A percentile compares a stretch with the other conserved stretches of the same genome.
phyloP scores from a whole-genome alignment of 2,888 invertebrate species.

The Sylvicola fuscatus region DNA sequence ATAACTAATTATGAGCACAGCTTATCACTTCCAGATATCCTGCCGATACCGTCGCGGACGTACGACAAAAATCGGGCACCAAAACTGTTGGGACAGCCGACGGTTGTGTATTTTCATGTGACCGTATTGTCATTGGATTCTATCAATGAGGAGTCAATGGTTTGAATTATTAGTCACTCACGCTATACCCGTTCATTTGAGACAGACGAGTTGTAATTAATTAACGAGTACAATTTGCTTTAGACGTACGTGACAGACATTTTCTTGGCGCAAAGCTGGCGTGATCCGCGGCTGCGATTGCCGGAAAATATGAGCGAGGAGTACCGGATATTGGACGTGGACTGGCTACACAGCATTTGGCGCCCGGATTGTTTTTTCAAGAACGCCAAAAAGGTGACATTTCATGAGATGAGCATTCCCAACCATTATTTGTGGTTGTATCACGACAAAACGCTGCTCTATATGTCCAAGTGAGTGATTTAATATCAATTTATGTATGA shows the following conservation, averaged over 20 bases:
- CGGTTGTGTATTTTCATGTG: conserved; percentile 77
- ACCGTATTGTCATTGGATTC: conserved; percentile 80
- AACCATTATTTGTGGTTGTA: conserved; percentile 85
- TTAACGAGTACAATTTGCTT: conserved; percentile 9
- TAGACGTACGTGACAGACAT: conserved; percentile 88
- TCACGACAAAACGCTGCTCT: conserved; percentile 75
- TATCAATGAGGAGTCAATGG: conserved; percentile 93
- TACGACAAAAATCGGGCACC: conserved; percentile 83
- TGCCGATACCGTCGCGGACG: conserved; percentile 64
- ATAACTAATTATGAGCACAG: conserved; percentile 31
- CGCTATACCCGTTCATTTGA: conserved; percentile 3
- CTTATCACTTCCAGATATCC: conserved; percentile 62
- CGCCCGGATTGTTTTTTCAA: conserved; percentile 86
- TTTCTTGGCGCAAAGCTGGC: conserved; percentile 83
- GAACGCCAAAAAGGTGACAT: conserved; percentile 83
- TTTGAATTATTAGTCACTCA: conserved; percentile 15
- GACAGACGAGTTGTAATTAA: conserved; percentile 1
- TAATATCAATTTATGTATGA: not conserved
- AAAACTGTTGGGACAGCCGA: conserved; percentile 66
- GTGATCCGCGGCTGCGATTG: conserved; percentile 66
- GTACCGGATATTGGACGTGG: conserved; percentile 72
- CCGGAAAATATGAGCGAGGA: conserved; percentile 91
- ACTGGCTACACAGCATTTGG: conserved; percentile 82
- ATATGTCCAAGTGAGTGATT: conserved; percentile 72
- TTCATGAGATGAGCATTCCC: conserved; percentile 88